Percentiles rank a stretch among this genome's conserved stretches.
Conservation (phyloP, 2,797 vertebrate species). For the Hirundo rustica region DNA sequence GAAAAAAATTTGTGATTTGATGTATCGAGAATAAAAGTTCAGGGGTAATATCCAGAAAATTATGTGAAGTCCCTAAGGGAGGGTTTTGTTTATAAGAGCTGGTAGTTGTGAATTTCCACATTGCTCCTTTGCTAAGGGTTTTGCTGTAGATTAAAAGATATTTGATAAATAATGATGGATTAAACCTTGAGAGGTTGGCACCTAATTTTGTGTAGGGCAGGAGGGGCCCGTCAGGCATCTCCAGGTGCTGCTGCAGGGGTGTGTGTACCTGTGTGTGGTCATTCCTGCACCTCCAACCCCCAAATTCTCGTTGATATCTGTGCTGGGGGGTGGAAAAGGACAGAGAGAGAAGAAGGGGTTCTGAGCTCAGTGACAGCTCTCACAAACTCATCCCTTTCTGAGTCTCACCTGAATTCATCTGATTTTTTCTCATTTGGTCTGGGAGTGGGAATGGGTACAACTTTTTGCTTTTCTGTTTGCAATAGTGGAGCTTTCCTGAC, state of each 20-base stretch:
- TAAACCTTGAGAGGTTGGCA: not conserved
- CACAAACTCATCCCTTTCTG: not conserved
- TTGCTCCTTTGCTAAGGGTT: not conserved
- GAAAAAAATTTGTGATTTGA: not conserved
- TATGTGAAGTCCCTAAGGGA: not conserved
- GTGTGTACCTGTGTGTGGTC: not conserved
- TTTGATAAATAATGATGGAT: not conserved
- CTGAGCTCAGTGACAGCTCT: not conserved
- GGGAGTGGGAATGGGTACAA: not conserved
- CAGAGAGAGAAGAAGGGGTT: not conserved
- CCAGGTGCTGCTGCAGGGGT: accelerated
- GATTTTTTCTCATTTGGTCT: not conserved
- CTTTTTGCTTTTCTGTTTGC: not conserved
- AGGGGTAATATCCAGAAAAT: not conserved
- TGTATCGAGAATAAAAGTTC: not conserved
- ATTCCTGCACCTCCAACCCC: not conserved
- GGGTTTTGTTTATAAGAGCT: not conserved
- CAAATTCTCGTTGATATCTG: not conserved
- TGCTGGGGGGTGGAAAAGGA: not conserved
- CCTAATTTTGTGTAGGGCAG: not conserved
- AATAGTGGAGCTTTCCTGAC: not conserved
- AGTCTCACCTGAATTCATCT: not conserved
- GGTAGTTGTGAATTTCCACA: not conserved
- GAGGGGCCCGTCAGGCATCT: accelerated
- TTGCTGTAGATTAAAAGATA: not conserved